Evolutionary conservation across 2,888 invertebrate species (phyloP), one percentile per base, ranked within the genome.

Genomic region (Scaptodrosophila latifasciaeformis): DNA sequence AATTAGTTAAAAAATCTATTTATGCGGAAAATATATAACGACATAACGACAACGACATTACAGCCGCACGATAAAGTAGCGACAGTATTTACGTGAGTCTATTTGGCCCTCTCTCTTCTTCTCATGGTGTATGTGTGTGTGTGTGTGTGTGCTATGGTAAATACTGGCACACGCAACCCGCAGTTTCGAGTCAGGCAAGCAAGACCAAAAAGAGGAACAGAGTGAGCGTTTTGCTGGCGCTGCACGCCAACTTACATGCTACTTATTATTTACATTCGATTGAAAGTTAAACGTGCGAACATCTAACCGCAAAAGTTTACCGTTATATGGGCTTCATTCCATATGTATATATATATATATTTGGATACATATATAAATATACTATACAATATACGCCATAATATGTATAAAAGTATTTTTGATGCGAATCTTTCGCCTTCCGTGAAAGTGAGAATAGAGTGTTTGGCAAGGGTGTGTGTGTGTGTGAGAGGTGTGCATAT

Each of bases 181-280:
- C 24, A 2, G 24, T 24, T 24, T 31, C 2, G 31, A n/a, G 31
- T n/a, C 12, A 3, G 31, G n/a, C 27, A 27, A 9, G 5, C 9
- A 9, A 5, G 5, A 27, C 5, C 49, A 49, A 9, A 18, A 49
- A 24, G 24, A 7, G 24, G 24, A 24, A 24, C n/a, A n/a, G 7
- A 24, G 30, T 46, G 48, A 51, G 42, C 40, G 27, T 15, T 17
- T 13, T 12, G 13, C 18, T 37, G 6, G 15, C 34, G 42, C 46
- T 49, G 54, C 54, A 65, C 59, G 57, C 59, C 54, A 63, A 51
- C 46, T 54, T 59, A 65, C 55, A 62, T 65, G 67, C 39, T 54
- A 59, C 62, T 67, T 67, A 77, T 77, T 79, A 80, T 80, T 81
- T 77, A 70, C 80, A 77, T 81, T 79, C 80, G 80, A 81, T 77